A percentile compares a stretch with the other conserved stretches of the same genome.
Conservation (phyloP, 2,888 invertebrate genomes). For the Priocnemis perturbator region DNA sequence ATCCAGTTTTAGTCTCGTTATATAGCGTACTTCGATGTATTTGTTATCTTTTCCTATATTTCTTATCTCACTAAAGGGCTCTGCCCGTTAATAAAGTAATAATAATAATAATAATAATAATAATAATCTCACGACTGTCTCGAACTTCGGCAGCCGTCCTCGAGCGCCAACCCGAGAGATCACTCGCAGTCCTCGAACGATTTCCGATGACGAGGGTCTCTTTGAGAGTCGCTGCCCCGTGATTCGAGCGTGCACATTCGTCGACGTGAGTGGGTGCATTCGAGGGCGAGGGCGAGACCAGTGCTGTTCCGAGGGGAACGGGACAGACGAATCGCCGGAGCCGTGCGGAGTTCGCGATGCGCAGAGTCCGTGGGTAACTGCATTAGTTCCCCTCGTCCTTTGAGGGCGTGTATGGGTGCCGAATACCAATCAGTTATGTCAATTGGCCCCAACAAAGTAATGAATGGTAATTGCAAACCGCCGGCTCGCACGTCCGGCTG, state of each 20-base stretch:
- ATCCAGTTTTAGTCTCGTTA: too few relatives aligned
- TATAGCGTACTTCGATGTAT: too few relatives aligned
- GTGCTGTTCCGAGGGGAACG: neutral
- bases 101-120: too few relatives aligned
- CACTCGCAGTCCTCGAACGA: too few relatives aligned
- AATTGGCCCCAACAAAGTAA: constrained; percentile 72
- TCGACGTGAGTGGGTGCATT: neutral
- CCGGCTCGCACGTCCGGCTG: constrained; percentile 44
- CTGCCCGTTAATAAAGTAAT: too few relatives aligned
- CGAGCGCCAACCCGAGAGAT: too few relatives aligned
- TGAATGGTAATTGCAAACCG: constrained; percentile 70
- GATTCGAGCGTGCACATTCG: constrained; percentile 3
- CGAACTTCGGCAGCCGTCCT: too few relatives aligned
- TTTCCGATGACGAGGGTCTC: neutral
- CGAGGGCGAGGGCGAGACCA: constrained; percentile 2
- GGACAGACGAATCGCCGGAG: constrained; percentile 12
- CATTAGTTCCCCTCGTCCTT: constrained; percentile 62
- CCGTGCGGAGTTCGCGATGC: constrained; percentile 38
- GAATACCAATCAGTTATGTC: constrained; percentile 74
- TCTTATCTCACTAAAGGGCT: too few relatives aligned
- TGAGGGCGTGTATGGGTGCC: constrained; percentile 59
- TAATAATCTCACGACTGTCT: too few relatives aligned
- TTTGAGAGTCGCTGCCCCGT: neutral
- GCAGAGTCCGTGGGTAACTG: constrained; percentile 56
- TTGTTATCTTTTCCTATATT: too few relatives aligned